phyloP scores from a whole-genome alignment of 2,797 vertebrate species.

The Cirrhinus mrigala region DNA sequence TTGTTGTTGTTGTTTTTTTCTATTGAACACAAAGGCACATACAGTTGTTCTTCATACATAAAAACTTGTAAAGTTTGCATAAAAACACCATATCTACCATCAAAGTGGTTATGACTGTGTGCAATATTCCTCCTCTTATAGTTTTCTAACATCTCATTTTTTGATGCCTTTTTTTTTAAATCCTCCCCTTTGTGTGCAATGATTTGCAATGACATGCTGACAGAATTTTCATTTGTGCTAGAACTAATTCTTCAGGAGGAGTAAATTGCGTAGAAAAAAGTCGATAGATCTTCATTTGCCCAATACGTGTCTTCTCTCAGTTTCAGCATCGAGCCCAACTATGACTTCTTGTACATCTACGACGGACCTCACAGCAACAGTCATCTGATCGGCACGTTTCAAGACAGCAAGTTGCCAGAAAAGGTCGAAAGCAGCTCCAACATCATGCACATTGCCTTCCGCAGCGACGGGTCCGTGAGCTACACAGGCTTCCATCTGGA shows the following conservation, averaged over 20 bases:
- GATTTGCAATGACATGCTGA: background rate
- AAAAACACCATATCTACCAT: background rate
- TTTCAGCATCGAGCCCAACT: constrained; percentile 99
- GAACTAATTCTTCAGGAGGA: background rate
- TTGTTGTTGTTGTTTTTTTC: too few species aligned
- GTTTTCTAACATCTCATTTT: background rate
- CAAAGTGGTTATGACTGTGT: background rate
- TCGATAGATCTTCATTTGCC: background rate
- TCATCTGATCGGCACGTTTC: constrained; percentile 95
- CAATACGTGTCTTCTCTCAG: constrained; percentile 71
- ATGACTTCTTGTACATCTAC: constrained; percentile 97
- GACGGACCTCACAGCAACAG: constrained; percentile 90
- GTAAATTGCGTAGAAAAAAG: background rate
- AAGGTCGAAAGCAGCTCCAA: constrained; percentile 96
- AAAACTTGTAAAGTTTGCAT: too few species aligned
- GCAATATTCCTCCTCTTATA: background rate
- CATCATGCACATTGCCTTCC: constrained; percentile 96
- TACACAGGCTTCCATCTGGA: constrained; percentile 97
- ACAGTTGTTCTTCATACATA: background rate
- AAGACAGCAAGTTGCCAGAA: constrained; percentile 96
- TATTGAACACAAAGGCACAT: background rate
- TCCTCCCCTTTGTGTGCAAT: background rate
- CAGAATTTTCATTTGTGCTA: background rate
- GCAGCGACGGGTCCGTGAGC: constrained; percentile 97
- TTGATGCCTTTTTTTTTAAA: background rate